phyloP scores from a whole-genome alignment of 1,140 invertebrate genomes.

The Aphis gossypii region DNA sequence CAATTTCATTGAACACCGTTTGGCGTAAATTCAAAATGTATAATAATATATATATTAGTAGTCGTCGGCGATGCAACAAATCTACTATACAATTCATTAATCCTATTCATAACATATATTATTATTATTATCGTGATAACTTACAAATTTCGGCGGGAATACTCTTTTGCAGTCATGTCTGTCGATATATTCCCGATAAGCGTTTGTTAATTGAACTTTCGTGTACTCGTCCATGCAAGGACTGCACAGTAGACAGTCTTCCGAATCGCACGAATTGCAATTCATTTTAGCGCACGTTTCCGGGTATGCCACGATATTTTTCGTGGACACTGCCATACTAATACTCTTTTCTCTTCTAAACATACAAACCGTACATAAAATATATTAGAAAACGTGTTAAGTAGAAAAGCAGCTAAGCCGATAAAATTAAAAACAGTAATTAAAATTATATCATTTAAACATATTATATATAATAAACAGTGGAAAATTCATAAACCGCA shows the following conservation, averaged over 20 bases:
- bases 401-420: background rate
- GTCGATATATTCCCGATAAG: constrained; percentile 82
- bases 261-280: constrained; percentile 71
- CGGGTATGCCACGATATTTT: constrained; percentile 81
- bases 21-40: background rate
- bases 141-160: constrained; percentile 80
- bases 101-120: background rate
- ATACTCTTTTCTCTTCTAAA: constrained; percentile 65
- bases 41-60: background rate
- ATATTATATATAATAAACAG: background rate
- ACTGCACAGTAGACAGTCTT: constrained; percentile 80
- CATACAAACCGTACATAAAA: constrained; percentile 17
- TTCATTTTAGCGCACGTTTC: constrained; percentile 72
- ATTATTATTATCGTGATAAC: constrained; percentile 59
- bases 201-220: constrained; percentile 70
- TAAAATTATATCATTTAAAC: background rate
- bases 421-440: background rate
- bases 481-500: too few relatives aligned
- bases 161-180: constrained; percentile 80
- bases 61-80: background rate
- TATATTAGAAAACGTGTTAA: background rate
- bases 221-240: constrained; percentile 76
- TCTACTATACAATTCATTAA: background rate
- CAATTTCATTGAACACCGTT: background rate
- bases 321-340: constrained; percentile 77